Base-by-base conservation (phyloP, 2,797 vertebrate genomes). In the Enteromius unitaeniatus region DNA sequence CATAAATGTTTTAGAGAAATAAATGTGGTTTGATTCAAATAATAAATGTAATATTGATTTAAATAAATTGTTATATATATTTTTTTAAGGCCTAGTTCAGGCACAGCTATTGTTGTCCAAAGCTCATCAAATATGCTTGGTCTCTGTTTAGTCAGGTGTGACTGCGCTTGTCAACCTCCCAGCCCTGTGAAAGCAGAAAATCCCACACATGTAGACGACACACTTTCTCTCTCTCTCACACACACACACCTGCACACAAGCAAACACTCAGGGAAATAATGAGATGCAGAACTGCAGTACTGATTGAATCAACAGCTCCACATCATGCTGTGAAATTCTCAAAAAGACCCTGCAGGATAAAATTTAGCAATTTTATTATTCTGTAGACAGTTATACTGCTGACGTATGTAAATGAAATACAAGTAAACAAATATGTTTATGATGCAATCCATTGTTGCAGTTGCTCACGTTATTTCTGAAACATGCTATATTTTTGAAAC, bases 61-160 rank as follows among this genome's bases (percentile, higher is more conserved):
- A 21, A 77, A 78, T 78, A 65, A 65, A 65, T 65, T 49, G 45
- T 47, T 40, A 37, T 9, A 28, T 23, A 15, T 6, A 17, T n/a
- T 34, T 78, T 67, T 68, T 37, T 40, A 21, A 77, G 21, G 7
- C n/a, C 19, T 51, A 76, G 34, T 62, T 62, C 37, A 78, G 37
- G 58, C 76, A 78, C 58, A 49, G 49, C 11, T 21, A 42, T 37
- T n/a, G 28, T 51, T 79, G 17, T 69, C 13, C 34, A 78, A 28
- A 49, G 40, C 51, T 55, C 40, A 68, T 69, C 13, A 58, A 31
- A 83, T 37, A 69, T 34, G 68, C 42, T 15, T 67, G n/a, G 34
- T 26, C 49, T 81, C 65, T 60, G 23, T 72, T 28, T 34, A 60
- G 51, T 70, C 67, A 72, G 79, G 79, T 81, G 51, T 81, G 79